Evolutionary conservation across 2,797 vertebrate species (phyloP).

Genomic region (Mionectes olivaceus): DNA sequence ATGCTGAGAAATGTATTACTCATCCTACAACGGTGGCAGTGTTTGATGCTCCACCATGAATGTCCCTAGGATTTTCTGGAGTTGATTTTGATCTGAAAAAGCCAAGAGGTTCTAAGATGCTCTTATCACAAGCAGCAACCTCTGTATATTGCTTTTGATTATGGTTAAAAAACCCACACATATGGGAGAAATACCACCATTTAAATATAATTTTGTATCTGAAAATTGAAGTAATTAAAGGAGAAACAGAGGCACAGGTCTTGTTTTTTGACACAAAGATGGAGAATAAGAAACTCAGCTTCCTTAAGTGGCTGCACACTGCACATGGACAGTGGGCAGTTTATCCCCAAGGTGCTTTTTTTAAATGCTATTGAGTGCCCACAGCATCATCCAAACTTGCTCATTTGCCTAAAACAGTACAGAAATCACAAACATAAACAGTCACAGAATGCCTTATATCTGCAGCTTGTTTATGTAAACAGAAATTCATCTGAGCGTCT

Average conservation of each 20-base stretch:
- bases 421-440: background rate
- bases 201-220: background rate
- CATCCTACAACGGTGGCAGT: background rate
- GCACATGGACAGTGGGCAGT: background rate
- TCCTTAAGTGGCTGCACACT: background rate
- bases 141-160: background rate
- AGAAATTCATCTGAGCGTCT: background rate
- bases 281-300: background rate
- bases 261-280: background rate
- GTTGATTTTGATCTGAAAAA: constrained; percentile 10
- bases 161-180: background rate
- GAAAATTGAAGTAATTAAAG: background rate
- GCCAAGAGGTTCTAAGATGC: background rate
- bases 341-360: background rate
- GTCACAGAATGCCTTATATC: background rate
- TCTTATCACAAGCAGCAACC: background rate
- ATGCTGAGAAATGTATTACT: background rate
- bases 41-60: background rate
- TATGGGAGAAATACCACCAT: background rate
- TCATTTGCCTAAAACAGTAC: background rate
- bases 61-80: background rate
- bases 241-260: background rate
- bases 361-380: background rate
- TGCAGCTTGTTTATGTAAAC: background rate
- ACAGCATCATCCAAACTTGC: background rate